Conservation (phyloP, 2,888 invertebrate species). For the Drosophila eohydei region DNA sequence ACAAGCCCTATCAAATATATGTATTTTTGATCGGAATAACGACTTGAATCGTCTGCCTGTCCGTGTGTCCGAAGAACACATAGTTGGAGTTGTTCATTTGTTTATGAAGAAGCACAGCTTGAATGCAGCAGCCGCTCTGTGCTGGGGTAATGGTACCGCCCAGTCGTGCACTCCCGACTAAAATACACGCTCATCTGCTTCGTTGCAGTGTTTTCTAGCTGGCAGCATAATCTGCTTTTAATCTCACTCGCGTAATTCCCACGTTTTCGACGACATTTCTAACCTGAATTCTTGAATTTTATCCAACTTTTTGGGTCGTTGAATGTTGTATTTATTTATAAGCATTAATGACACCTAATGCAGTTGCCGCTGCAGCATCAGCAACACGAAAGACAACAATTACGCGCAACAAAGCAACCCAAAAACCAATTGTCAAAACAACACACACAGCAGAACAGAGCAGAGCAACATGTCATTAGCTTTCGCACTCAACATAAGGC, state of each 20-base stretch:
- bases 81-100: neutral
- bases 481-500: slow-evolving; percentile 38
- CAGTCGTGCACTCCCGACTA: neutral
- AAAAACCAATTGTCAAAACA: slow-evolving; percentile 70
- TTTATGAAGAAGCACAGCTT: neutral
- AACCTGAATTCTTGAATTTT: slow-evolving; percentile 9
- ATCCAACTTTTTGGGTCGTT: slow-evolving; percentile 25
- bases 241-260: slow-evolving; percentile 48
- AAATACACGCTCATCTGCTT: neutral
- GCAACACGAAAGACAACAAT: slow-evolving; percentile 46
- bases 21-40: neutral
- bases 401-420: slow-evolving; percentile 38
- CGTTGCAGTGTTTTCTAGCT: neutral
- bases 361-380: slow-evolving; percentile 34
- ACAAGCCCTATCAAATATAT: neutral
- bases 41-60: neutral
- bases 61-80: neutral
- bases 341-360: slow-evolving; percentile 78
- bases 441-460: slow-evolving; percentile 1
- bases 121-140: neutral
- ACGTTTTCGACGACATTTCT: slow-evolving; percentile 25
- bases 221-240: slow-evolving; percentile 64
- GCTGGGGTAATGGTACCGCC: neutral
- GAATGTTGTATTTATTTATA: slow-evolving; percentile 71
- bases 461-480: slow-evolving; percentile 54